Conservation (phyloP, 2,797 vertebrate species). For the Bryconaethiops microstoma region DNA sequence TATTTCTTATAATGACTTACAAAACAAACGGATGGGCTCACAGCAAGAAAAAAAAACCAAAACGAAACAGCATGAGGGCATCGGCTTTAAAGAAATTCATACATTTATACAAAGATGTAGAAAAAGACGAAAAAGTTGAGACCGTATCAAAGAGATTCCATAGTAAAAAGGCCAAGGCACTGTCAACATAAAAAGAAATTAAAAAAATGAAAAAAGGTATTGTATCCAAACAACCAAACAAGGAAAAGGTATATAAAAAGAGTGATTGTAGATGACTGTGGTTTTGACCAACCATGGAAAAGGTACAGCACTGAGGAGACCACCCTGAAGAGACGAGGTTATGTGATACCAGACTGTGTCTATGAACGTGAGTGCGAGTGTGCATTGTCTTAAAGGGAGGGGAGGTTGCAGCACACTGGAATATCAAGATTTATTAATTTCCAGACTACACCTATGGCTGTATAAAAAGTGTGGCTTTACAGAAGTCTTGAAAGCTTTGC, state of each 20-base stretch:
- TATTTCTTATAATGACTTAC: conserved; percentile 61
- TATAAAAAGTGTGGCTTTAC: not conserved
- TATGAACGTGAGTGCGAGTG: conserved; percentile 67
- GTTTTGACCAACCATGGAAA: conserved; percentile 59
- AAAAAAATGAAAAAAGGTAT: conserved; percentile 47
- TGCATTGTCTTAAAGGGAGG: conserved; percentile 54
- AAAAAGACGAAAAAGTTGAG: conserved; percentile 69
- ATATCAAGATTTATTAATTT: not conserved
- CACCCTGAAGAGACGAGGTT: conserved; percentile 55
- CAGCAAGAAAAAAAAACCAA: conserved; percentile 61
- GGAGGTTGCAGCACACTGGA: conserved; percentile 19
- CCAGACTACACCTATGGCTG: not conserved
- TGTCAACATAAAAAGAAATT: conserved; percentile 65
- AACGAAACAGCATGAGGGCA: conserved; percentile 49
- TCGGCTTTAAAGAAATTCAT: conserved; percentile 28
- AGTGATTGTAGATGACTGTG: conserved; percentile 55
- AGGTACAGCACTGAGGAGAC: conserved; percentile 77
- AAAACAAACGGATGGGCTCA: conserved; percentile 68
- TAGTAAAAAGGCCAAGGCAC: conserved; percentile 77
- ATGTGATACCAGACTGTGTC: conserved; percentile 15
- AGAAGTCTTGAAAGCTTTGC: not conserved
- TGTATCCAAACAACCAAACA: conserved; percentile 36
- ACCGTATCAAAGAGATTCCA: conserved; percentile 73
- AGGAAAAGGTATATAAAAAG: conserved; percentile 64
- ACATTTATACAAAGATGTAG: conserved; percentile 74